phyloP scores from a whole-genome alignment of 2,113 vertebrate genomes.

The Mesocricetus auratus region DNA sequence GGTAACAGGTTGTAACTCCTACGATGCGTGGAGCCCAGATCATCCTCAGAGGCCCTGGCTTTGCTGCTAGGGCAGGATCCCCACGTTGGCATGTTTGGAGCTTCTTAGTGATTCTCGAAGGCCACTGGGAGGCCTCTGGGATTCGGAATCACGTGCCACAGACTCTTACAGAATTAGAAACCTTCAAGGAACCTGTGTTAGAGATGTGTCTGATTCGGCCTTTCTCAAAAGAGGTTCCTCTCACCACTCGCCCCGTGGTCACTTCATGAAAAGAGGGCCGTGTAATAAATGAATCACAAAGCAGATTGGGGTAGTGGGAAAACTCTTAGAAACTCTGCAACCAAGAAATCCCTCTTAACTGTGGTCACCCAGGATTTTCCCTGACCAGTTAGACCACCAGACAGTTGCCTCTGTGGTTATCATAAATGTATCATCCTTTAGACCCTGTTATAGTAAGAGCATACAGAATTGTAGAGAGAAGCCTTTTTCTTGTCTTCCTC shows the following conservation, averaged over 20 bases:
- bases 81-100: neutral
- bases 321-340: neutral
- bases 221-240: slow-evolving; percentile 24
- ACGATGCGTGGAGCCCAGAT: neutral
- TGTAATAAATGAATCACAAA: slow-evolving; percentile 9
- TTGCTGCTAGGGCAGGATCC: neutral
- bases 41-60: neutral
- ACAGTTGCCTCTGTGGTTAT: neutral
- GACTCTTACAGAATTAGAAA: neutral
- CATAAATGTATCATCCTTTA: neutral
- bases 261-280: neutral
- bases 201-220: neutral
- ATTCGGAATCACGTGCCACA: neutral
- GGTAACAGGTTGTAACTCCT: neutral
- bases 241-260: neutral
- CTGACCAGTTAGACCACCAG: neutral
- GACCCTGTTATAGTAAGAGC: neutral
- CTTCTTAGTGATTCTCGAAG: neutral
- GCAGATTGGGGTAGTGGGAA: neutral
- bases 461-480: no score
- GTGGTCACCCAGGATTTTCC: neutral
- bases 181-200: neutral
- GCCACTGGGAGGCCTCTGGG: neutral
- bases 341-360: neutral
- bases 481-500: no score